Evolutionary conservation across 2,888 invertebrate species (phyloP), one percentile per base, ranked within the genome.

Genomic region (Eremobia ochroleuca): DNA sequence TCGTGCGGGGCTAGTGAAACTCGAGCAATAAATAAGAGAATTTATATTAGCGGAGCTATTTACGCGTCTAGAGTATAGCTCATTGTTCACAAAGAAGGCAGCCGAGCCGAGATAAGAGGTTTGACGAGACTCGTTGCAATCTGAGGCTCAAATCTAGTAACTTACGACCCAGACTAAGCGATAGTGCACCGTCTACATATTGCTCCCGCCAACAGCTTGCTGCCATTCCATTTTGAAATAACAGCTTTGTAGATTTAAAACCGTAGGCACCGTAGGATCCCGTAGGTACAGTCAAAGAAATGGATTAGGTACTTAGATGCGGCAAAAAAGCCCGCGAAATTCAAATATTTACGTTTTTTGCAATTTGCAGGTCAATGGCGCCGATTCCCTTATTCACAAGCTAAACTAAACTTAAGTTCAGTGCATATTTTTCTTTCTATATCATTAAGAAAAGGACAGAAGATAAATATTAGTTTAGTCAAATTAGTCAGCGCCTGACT

Each of bases 11-110:
- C 49, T 62, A 59, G 31, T 73, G 49, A 71, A 76, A 70, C 65
- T 59, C 43, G n/a, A 64, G 64, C 69, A 80, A 79, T 77, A 77
- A 82, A 81, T 77, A 79, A 81, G 76, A 80, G 81, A 81, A 87
- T 83, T 81, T 79, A 82, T 87, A 87, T 82, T 84, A 85, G 85
- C 70, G 37, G 74, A 75, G 85, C 79, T 88, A 88, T 89, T 88
- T 88, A 87, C 79, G 75, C 80, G 75, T 81, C 73, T 85, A 73
- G 70, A 82, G 79, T 79, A 84, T 69, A 73, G 74, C 72, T 81
- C 77, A 80, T 73, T 84, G 78, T 80, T 82, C 81, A 86, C 85
- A 85, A 90, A 89, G 89, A 83, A 78, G 80, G 69, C 79, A 85
- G 74, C 67, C 46, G 72, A 83, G 67, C 43, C 61, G 65, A 89